phyloP scores from a whole-genome alignment of 2,888 invertebrate species.

The Xylota sylvarum region DNA sequence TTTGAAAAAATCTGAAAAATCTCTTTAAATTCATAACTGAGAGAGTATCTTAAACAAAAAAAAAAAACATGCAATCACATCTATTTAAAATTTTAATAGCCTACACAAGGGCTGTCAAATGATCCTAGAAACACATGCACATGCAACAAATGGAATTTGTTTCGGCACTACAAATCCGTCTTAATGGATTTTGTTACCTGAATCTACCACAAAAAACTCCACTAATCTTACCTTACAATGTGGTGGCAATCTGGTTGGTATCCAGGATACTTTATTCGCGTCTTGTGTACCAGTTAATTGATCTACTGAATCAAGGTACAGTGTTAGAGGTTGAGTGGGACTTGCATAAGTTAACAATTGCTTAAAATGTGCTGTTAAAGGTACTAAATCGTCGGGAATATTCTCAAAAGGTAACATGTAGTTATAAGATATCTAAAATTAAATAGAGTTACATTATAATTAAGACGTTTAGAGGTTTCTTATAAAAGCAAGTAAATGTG shows the following conservation, averaged over 20 bases:
- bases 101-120: neutral
- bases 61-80: slow-evolving; percentile 10
- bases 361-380: slow-evolving; percentile 98
- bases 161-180: slow-evolving; percentile 13
- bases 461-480: neutral
- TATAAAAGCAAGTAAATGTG: neutral
- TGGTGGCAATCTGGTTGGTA: slow-evolving; percentile 95
- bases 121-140: slow-evolving; percentile 18
- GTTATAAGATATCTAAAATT: slow-evolving; percentile 94
- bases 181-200: slow-evolving; percentile 12
- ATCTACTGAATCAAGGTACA: slow-evolving; percentile 98
- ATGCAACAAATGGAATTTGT: slow-evolving; percentile 18
- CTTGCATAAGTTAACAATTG: slow-evolving; percentile 94
- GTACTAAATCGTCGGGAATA: slow-evolving; percentile 98
- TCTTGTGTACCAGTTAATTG: slow-evolving; percentile 97
- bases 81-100: neutral
- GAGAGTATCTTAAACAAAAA: neutral
- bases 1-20: neutral
- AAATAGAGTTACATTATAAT: slow-evolving; percentile 5
- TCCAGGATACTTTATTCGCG: slow-evolving; percentile 98
- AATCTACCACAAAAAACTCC: neutral
- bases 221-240: slow-evolving; percentile 91
- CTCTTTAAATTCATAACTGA: neutral
- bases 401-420: slow-evolving; percentile 95
- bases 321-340: slow-evolving; percentile 92